These are phyloP conservation scores for Brachystomella parvula DNA, from an alignment of 1,140 invertebrate genomes.

Conservation along the genomic window DNA sequence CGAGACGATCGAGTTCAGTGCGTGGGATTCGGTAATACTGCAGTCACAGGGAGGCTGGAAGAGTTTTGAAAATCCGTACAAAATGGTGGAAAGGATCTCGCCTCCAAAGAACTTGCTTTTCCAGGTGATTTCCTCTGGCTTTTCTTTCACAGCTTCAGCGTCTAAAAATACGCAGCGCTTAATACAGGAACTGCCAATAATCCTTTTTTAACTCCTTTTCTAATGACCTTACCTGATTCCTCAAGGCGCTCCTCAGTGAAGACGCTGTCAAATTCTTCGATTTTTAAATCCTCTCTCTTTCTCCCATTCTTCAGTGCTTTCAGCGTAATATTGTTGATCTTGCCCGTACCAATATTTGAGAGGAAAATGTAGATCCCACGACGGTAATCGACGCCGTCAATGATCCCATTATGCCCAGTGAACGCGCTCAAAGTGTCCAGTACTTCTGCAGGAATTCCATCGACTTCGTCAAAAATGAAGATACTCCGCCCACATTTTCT, in stretches of 20 bases:
- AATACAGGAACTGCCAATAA: not conserved
- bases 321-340: slow-evolving; percentile 20
- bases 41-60: not conserved
- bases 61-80: not conserved
- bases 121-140: not conserved
- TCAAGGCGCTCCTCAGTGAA: slow-evolving; percentile 27
- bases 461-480: slow-evolving; percentile 36
- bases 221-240: not conserved
- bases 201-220: not conserved
- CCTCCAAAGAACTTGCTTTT: not conserved
- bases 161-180: not conserved
- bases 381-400: slow-evolving; percentile 13
- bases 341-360: slow-evolving; percentile 24
- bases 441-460: slow-evolving; percentile 27
- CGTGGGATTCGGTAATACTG: not conserved
- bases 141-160: not conserved
- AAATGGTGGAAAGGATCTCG: not conserved
- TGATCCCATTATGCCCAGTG: slow-evolving; percentile 13
- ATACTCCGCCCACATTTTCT: slow-evolving; percentile 16
- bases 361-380: slow-evolving; percentile 32
- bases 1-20: not conserved
- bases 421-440: slow-evolving; percentile 31
- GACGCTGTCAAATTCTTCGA: slow-evolving; percentile 23
- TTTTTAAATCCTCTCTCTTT: slow-evolving; percentile 25
- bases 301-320: slow-evolving; percentile 24